Base-by-base conservation (phyloP, 2,113 vertebrate species). In the Eubucco bourcierii region DNA sequence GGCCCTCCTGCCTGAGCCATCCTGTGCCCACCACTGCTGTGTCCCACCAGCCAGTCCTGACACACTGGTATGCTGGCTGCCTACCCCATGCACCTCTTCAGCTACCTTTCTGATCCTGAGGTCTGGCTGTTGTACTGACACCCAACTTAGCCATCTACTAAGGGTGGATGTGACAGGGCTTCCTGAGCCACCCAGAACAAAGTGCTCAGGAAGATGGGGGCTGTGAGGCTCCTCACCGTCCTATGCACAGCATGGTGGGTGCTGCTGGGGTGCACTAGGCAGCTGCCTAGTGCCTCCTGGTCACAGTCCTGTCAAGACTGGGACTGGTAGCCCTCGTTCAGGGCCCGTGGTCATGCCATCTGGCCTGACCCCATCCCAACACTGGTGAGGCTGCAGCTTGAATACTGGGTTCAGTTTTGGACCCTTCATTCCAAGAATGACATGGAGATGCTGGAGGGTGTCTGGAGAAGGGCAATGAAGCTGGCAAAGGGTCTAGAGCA, bases 231-330 rank as follows among this genome's bases (percentile, higher is more conserved):
- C 7, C 53, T 64, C 24, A 0, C 12, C 31, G 50, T 4, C 41
- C 34, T 18, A 13, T 9, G 31, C 1, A 2, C 4, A 4, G 20
- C 1, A 1, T 0, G 0, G 50, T 10, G 28, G 59, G 27, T 16
- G 27, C 47, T 60, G 6, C 61, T 6, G 4, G 61, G 29, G 28
- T 0, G 8, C n/a, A n/a, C n/a, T n/a, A n/a, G n/a, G 1, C 50
- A 31, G 50, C 46, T 25, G n/a, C 58, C 50, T 10, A 29, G 16
- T 19, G 29, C 56, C 55, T 56, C 55, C 55, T 31, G 55, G 15
- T 17, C 17, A 17, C 28, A 20, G 37, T 9, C 28, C 68, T 41
- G 29, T 58, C 34, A 29, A 50, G 47, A 50, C 12, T 33, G 65
- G 44, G 52, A 46, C 34, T 1, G 4, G 31, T 11, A 72, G 56